Percentiles rank a stretch among this genome's conserved stretches.
Conservation (phyloP, 2,797 vertebrate species). For the Onychomys torridus region DNA sequence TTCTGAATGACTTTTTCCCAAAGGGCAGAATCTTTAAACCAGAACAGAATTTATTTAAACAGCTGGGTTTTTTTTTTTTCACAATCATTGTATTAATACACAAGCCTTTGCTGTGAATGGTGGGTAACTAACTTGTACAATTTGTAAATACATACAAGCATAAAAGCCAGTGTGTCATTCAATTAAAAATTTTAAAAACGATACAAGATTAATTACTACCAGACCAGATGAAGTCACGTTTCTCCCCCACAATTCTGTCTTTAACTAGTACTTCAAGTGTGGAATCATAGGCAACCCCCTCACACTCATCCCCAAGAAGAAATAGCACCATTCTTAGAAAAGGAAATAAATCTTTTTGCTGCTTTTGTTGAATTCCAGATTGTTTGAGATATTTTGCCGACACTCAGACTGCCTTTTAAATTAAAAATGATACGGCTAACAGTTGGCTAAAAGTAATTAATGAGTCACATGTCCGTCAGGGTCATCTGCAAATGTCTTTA, state of each 20-base stretch:
- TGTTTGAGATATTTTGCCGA: neutral
- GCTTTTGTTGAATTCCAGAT: neutral
- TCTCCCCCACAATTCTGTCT: neutral
- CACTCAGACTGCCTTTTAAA: neutral
- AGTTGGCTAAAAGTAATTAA: neutral
- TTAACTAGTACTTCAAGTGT: slow-evolving; percentile 14
- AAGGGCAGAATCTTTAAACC: slow-evolving; percentile 65
- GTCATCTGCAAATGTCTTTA: neutral
- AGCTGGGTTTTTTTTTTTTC: slow-evolving; percentile 44
- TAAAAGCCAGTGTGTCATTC: neutral
- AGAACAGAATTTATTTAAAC: slow-evolving; percentile 75
- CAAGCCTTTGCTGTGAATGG: neutral
- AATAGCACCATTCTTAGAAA: slow-evolving; percentile 12
- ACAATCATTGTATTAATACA: slow-evolving; percentile 32
- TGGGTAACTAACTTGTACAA: neutral
- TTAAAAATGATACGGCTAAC: neutral
- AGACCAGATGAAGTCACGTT: neutral
- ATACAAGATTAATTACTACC: slow-evolving; percentile 45
- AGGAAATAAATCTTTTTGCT: neutral
- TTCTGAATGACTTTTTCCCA: slow-evolving; percentile 62
- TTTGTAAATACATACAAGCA: slow-evolving; percentile 41
- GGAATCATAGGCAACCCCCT: neutral
- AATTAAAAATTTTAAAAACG: slow-evolving; percentile 4
- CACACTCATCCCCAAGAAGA: neutral
- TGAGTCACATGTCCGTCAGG: neutral